Base-by-base conservation (phyloP, 2,888 invertebrate species). In the Perizoma affinitatum region DNA sequence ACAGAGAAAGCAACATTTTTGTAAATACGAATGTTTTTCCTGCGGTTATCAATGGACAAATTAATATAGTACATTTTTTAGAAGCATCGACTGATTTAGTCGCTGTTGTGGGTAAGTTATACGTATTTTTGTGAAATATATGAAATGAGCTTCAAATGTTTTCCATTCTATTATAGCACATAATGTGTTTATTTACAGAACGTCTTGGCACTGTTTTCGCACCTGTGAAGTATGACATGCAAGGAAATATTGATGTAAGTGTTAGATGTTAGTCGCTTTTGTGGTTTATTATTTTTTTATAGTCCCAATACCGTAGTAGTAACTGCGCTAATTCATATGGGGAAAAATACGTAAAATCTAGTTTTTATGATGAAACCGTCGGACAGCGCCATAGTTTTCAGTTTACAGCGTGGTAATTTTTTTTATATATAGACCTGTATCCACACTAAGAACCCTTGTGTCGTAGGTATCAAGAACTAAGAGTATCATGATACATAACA, bases 181-280 rank as follows among this genome's bases (percentile, higher is more conserved):
- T 49, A 51, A 41, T 52, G 49, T 58, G 62, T 54, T 58, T 69
- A 59, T 68, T 93, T 93, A 68, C 90, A 96, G 96, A 96, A 75
- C 93, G 94, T 70, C 94, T 96, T 78, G 96, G 96, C 53, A 95
- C 94, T 83, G 87, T 95, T 10, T 96, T 96, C 83, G 91, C 94
- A 48, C 96, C 96, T 35, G 95, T 96, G 44, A 95, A 94, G 73
- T 94, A 93, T 83, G 96, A 97, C 76, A 95, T 97, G 94, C 94
- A 94, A 86, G 95, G 95, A 72, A 96, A 96, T 84, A 94, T 96
- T 69, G 93, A 94, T 80, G 96, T 96, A 88, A 93, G 92, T 63
- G 33, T 34, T 38, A 40, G 35, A 38, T 11, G 6, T 48, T 22
- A 67, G 10, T 47, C 44, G 40, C 49, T 33, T 33, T 50, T 50